Evolutionary conservation across 2,888 invertebrate genomes (phyloP).

Genomic region (Xylota sylvarum): DNA sequence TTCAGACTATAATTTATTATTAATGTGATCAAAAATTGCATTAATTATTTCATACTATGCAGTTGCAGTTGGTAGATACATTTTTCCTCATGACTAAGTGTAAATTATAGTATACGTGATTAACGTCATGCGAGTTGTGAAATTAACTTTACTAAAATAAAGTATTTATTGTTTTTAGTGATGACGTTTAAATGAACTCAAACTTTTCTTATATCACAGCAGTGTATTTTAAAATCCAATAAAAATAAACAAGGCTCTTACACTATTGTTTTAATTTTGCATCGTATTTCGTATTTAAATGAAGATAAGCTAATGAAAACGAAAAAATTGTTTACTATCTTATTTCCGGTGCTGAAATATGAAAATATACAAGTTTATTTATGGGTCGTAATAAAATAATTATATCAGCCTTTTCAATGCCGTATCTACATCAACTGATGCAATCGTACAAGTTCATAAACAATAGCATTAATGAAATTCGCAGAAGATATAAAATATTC

Average conservation of each 20-base stretch:
- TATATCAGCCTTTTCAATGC: background rate
- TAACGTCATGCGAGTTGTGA: background rate
- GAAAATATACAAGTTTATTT: background rate
- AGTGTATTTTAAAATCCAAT: too few species aligned
- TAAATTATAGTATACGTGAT: conserved; percentile 20
- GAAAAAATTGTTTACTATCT: background rate
- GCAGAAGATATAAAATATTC: too few species aligned
- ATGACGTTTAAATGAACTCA: background rate
- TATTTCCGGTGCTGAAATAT: background rate
- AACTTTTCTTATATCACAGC: too few species aligned
- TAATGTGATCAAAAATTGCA: background rate
- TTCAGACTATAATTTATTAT: background rate
- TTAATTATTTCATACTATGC: background rate
- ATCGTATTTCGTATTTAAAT: background rate
- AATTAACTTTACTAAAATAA: background rate
- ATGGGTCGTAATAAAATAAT: background rate
- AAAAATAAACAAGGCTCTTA: background rate
- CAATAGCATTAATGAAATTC: background rate
- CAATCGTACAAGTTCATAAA: background rate
- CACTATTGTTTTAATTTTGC: background rate
- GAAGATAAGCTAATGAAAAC: background rate
- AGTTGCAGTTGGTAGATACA: too few species aligned
- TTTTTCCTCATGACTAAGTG: too few species aligned
- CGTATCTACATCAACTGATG: background rate
- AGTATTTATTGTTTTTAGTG: background rate